These are phyloP conservation scores for Meiosimyza decipiens DNA, from an alignment of 2,888 invertebrate species.

Conservation along the genomic window DNA sequence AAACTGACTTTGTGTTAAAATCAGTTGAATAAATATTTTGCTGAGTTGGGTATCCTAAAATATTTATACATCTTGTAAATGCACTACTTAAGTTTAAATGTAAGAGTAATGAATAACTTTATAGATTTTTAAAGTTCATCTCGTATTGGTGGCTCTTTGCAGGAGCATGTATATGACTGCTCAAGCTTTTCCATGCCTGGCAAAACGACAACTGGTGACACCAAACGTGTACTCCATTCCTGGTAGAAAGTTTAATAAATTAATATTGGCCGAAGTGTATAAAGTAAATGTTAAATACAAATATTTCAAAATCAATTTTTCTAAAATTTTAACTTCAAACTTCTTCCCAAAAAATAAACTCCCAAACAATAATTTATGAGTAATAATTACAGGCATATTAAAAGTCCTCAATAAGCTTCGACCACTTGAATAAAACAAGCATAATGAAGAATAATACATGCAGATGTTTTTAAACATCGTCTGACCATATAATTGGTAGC, in stretches of 20 bases:
- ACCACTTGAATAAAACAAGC: too few relatives aligned
- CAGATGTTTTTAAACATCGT: too few relatives aligned
- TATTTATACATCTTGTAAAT: not conserved
- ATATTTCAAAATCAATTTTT: not conserved
- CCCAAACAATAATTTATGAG: too few relatives aligned
- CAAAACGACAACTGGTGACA: constrained; percentile 70
- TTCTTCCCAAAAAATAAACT: not conserved
- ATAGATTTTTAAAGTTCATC: constrained; percentile 57
- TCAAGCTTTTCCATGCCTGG: constrained; percentile 74
- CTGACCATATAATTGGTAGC: too few relatives aligned
- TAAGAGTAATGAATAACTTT: not conserved
- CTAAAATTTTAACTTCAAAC: not conserved
- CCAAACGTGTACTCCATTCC: constrained; percentile 80
- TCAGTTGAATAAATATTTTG: not conserved
- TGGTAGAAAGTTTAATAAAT: constrained; percentile 59
- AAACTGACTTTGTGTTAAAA: not conserved
- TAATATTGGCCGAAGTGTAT: not conserved
- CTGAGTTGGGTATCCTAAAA: not conserved
- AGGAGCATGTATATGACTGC: constrained; percentile 63
- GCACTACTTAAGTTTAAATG: not conserved
- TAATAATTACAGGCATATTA: too few relatives aligned
- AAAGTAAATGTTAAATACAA: not conserved
- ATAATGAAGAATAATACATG: too few relatives aligned
- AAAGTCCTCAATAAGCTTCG: too few relatives aligned
- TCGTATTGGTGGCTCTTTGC: constrained; percentile 51